Base-by-base conservation (phyloP, 2,888 invertebrate genomes). In the Petrophora chlorosata region DNA sequence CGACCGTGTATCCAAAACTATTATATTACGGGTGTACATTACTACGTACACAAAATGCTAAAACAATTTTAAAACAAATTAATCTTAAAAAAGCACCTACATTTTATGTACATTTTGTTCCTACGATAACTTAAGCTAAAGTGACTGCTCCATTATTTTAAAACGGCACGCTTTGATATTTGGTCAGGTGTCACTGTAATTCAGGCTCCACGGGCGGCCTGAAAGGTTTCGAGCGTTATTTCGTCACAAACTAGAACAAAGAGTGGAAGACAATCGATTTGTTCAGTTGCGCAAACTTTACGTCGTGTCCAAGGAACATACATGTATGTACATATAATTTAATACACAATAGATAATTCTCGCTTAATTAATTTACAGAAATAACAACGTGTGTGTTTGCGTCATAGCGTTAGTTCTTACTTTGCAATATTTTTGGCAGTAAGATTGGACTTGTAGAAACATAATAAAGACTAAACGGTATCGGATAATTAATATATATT, bases 141-240 rank as follows among this genome's bases (percentile, higher is more conserved):
- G 53, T 56, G 48, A 56, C 51, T 38, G 50, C 54, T 65, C 47
- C 53, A 65, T 75, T 69, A 56, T 65, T 54, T 60, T 71, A 63
- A 70, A 67, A 73, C 61, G 74, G 79, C 85, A 85, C 84, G 74
- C 83, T 82, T 79, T 70, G 61, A 56, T 85, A 64, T 87, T 85
- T 88, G 64, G 58, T 77, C 87, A 88, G 74, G 59, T 88, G 88
- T 60, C 30, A 49, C 73, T 80, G 73, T 82, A 85, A 74, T 77
- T 76, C 71, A 73, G 70, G 46, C 63, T 69, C 46, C 58, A 59
- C 53, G 60, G 58, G 59, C 61, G 64, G 59, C 62, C 61, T 68
- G 65, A 75, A 70, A 67, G 58, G 63, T 68, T 61, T 55, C 61
- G 52, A 63, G 54, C 58, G 55, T 59, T 26, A 59, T 74, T 70